Percentiles rank a stretch among this genome's conserved stretches.
Evolutionary conservation across 2,888 invertebrate genomes (phyloP).

Genomic region (Slavum lentiscoides): DNA sequence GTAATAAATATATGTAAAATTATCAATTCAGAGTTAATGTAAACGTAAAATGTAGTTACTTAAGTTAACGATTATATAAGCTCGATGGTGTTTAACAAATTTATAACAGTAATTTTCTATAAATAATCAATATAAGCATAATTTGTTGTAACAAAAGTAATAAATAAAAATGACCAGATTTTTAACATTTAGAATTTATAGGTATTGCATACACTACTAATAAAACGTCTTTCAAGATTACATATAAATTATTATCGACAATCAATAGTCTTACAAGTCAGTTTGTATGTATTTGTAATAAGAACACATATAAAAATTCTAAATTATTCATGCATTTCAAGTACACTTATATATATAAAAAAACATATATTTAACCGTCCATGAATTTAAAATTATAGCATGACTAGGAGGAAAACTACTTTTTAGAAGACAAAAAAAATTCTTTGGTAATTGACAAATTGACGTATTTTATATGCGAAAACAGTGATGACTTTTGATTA

Average conservation of each 20-base stretch:
- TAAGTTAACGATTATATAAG: neutral
- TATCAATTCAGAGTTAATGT: neutral
- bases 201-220: neutral
- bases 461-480: neutral
- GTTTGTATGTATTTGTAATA: neutral
- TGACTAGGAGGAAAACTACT: conserved; percentile 5
- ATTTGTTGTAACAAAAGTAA: neutral
- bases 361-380: neutral
- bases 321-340: neutral
- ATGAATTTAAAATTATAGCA: neutral
- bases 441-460: conserved; percentile 22
- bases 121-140: neutral
- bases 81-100: conserved; percentile 4
- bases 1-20: too few relatives aligned
- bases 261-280: neutral
- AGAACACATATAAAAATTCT: neutral
- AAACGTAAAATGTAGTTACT: neutral
- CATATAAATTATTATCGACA: neutral
- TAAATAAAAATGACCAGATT: conserved; percentile 13
- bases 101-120: neutral
- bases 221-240: neutral
- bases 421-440: neutral
- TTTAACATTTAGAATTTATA: conserved; percentile 13
- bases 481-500: neutral
- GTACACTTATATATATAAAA: neutral